Conservation (phyloP, 2,113 vertebrate species). For the Nicator chloris region DNA sequence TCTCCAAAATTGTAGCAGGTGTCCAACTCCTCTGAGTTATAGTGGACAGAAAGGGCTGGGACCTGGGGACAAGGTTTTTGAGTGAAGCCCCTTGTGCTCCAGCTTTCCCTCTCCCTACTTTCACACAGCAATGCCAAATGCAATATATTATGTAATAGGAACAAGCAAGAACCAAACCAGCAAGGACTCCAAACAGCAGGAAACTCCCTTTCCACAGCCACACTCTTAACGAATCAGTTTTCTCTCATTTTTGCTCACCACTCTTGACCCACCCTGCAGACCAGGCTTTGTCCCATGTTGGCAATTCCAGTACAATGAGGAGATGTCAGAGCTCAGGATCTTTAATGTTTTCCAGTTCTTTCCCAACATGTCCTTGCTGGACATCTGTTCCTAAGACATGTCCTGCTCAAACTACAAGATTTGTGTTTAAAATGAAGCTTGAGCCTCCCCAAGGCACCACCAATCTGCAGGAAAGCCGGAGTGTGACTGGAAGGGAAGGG, state of each 20-base stretch:
- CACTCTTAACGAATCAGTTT: background rate
- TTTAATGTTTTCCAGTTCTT: background rate
- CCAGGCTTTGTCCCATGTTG: background rate
- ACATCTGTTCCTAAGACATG: background rate
- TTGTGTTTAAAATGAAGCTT: background rate
- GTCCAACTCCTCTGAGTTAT: background rate
- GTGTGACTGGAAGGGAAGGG: background rate
- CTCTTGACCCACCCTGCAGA: background rate
- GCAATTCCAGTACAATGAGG: background rate
- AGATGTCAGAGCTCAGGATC: background rate
- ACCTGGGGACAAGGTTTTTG: background rate
- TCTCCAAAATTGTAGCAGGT: background rate
- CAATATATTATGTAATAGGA: background rate
- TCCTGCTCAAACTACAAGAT: background rate
- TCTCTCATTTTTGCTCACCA: background rate
- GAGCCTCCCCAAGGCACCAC: background rate
- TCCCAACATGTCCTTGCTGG: background rate
- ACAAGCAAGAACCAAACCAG: background rate
- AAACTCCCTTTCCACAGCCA: background rate
- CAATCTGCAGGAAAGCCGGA: background rate
- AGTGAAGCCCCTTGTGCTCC: background rate
- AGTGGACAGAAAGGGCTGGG: background rate
- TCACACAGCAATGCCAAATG: background rate
- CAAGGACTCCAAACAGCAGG: background rate
- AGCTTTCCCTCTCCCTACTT: background rate